Base-by-base conservation (phyloP, 2,888 invertebrate species). In the Scelioninae gen. 1 region DNA sequence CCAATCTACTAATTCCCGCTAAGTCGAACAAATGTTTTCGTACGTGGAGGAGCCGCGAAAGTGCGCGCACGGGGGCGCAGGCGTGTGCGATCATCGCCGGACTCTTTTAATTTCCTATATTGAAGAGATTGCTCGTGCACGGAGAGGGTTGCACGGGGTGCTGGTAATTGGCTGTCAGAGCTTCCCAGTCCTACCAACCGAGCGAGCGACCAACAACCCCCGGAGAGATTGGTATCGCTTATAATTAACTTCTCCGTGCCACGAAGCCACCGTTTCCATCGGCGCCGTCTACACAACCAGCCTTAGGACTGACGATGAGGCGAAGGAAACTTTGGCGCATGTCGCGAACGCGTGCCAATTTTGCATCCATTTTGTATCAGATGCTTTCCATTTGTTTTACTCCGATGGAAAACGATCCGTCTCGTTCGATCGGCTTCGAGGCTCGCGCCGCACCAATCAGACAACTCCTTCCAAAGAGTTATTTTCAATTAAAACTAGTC, bases 221-320 rank as follows among this genome's bases (percentile, higher is more conserved):
- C 91, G 91, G 89, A 90, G 91, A 92, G 92, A 92, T 92, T 92
- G 92, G 92, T 92, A 92, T 92, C 92, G 92, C 91, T 92, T 92
- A 92, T 92, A 92, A 92, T 92, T 92, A 92, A 92, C 92, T 92
- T 92, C 92, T 92, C 92, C 92, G 91, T 92, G 90, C 92, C 92
- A 92, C 92, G 92, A 91, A 84, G 84, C 83, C 83, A 60, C 76
- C 82, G 80, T 82, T 84, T 80, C 84, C 80, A 84, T 82, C 84
- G 74, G 58, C 76, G 76, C 60, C 77, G 83, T 83, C 83, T 78
- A 78, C 82, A 77, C 78, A 69, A 79, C 65, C 69, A 81, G 71
- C 69, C 81, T 71, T 71, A 69, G 58, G 62, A 69, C 72, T 66
- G 58, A 68, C 62, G 65, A 58, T 60, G 68, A 76, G 56, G 79